Evolutionary conservation across 1,140 invertebrate species (phyloP).

Genomic region (Asobara japonica): DNA sequence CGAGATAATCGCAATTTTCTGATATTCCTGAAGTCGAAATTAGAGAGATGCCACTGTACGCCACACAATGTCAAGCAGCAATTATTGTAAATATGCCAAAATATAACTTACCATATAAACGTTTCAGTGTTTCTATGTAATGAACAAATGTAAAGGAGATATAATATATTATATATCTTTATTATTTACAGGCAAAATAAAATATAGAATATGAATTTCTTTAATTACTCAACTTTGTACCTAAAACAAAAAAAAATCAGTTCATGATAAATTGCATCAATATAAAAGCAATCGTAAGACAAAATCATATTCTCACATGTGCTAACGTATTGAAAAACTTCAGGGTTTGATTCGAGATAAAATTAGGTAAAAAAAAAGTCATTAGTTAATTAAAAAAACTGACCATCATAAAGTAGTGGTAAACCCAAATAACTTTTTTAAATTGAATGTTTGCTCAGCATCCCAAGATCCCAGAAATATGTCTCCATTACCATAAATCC

Average conservation of each 20-base stretch:
- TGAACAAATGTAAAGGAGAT: neutral
- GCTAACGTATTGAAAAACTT: neutral
- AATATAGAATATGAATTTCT: constrained; percentile 2
- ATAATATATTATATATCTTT: constrained; percentile 10
- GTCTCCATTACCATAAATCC: too few species aligned
- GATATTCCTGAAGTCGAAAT: too few species aligned
- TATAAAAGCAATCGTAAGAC: neutral
- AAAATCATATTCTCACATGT: neutral
- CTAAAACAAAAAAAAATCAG: neutral
- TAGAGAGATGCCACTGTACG: too few species aligned
- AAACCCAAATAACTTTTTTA: too few species aligned
- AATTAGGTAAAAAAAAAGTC: neutral
- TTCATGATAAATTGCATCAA: neutral
- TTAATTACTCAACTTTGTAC: constrained; percentile 11
- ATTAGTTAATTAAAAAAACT: too few species aligned
- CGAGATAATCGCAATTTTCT: too few species aligned
- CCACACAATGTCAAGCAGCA: too few species aligned
- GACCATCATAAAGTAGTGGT: too few species aligned
- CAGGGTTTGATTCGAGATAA: neutral
- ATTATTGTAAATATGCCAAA: constrained; percentile 1
- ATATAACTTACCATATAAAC: neutral
- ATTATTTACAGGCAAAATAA: constrained; percentile 12
- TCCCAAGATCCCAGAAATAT: too few species aligned
- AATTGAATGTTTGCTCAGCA: too few species aligned
- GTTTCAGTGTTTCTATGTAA: neutral